Evolutionary conservation across 2,797 vertebrate genomes (phyloP), one percentile per base, ranked within the genome.

Genomic region (Rhabdophis nuchalis): DNA sequence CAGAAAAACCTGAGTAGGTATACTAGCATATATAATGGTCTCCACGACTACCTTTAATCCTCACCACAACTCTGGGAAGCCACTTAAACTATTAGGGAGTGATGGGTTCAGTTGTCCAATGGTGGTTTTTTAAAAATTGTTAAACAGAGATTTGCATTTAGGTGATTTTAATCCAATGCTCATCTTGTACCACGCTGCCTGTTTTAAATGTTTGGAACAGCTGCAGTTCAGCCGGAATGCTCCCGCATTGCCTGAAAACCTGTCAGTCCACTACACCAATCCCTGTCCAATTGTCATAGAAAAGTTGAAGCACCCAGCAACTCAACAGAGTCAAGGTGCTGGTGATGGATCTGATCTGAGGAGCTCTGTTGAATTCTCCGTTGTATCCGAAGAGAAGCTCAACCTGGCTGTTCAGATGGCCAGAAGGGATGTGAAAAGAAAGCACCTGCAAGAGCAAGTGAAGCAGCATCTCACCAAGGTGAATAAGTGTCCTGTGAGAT

Each of bases 261-360:
- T 98, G 93, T 98, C 98, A 87, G 95, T 98, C 90, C 96, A 89
- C 29, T 98, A 98, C 23, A 96, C 95, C 91, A 97, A 93, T 29
- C 99, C 99, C 1, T 94, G 93, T 27, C 98, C 98, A 89, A 98
- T 99, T 94, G 92, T 98, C 95, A 99, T 99, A 72, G 99, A 99
- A 96, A 99, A 98, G 94, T 96, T 99, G 94, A 96, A 96, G 46
- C 95, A 96, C 0, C 54, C 88, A 88, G 92, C 0, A 89, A 88
- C 91, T 54, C 87, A 50, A 89, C 94, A 89, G 86, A 94, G 94
- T 77, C n/a, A 20, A 18, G 23, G 53, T 89, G 95, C 95, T 57
- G 95, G 92, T 20, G 93, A 95, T 20, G 95, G 95, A 16, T 94
- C 96, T 77, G 94, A 89, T 46, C 29, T 93, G 64, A 94, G 91